phyloP scores from a whole-genome alignment of 2,888 invertebrate species.

The Pyrochroa serraticornis region DNA sequence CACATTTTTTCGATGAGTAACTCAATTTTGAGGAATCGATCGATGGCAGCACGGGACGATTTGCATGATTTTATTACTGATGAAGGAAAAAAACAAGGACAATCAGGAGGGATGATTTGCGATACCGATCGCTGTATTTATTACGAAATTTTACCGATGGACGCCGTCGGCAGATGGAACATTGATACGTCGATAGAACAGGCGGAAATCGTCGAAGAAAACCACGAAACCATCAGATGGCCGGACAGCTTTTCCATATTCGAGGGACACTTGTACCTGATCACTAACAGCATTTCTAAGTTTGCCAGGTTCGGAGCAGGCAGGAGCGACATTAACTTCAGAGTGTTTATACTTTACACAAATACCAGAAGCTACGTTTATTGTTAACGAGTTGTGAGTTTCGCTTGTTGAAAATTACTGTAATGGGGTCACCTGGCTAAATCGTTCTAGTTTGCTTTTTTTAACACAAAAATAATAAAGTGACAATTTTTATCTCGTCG shows the following conservation, averaged over 20 bases:
- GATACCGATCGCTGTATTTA: conserved; percentile 69
- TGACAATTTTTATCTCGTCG: too few relatives aligned
- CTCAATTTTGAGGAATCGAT: conserved; percentile 62
- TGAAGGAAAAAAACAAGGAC: conserved; percentile 67
- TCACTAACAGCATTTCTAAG: conserved; percentile 60
- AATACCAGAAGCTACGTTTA: conserved; percentile 14
- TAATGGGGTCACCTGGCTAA: too few relatives aligned
- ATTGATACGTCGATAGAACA: conserved; percentile 53
- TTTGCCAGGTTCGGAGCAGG: conserved; percentile 13
- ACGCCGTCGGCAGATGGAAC: conserved; percentile 74
- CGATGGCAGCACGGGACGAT: conserved; percentile 44
- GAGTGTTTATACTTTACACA: conserved; percentile 10
- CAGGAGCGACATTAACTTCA: conserved; percentile 13
- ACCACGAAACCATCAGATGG: conserved; percentile 71
- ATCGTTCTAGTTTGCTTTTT: too few relatives aligned
- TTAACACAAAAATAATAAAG: too few relatives aligned
- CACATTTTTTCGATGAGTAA: conserved; percentile 67
- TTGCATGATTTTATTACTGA: conserved; percentile 59
- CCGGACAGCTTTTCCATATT: conserved; percentile 71
- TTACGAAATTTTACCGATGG: conserved; percentile 69
- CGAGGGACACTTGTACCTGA: conserved; percentile 66
- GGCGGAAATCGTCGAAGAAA: conserved; percentile 64
- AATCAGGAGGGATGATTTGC: conserved; percentile 75
- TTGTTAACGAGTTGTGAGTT: conserved; percentile 3
- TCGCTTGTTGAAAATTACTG: too few relatives aligned